Evolutionary conservation across 2,797 vertebrate genomes (phyloP).

Genomic region (Lepus townsendii): DNA sequence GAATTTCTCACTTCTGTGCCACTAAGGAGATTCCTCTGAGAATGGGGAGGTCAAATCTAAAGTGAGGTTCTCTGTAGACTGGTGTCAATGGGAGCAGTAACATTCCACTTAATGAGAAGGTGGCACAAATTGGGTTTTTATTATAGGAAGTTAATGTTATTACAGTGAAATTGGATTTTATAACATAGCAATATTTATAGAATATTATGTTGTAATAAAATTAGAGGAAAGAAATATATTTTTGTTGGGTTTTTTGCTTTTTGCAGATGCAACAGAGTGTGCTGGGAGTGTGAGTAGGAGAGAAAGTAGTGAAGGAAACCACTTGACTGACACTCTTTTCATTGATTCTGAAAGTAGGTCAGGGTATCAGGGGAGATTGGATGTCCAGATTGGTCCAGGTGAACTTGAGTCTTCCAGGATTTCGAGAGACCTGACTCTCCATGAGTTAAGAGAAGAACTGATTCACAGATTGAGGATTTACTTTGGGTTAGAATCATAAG

Average conservation of each 20-base stretch:
- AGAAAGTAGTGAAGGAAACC: neutral
- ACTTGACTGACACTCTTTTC: neutral
- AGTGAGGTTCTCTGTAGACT: neutral
- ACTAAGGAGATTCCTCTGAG: slow-evolving; percentile 3
- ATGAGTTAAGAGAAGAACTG: neutral
- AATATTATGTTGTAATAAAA: neutral
- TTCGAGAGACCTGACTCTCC: neutral
- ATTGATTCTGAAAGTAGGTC: neutral
- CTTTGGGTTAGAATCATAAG: neutral
- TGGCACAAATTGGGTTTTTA: neutral
- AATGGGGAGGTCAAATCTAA: neutral
- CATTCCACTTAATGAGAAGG: neutral
- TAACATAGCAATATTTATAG: neutral
- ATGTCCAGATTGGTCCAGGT: neutral
- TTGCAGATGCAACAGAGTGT: neutral
- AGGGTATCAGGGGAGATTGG: neutral
- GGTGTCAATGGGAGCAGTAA: neutral
- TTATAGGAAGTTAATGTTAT: neutral
- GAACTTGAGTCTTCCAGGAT: slow-evolving; percentile 4
- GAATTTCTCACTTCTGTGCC: slow-evolving; percentile 35
- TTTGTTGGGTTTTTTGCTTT: neutral
- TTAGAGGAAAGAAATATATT: neutral
- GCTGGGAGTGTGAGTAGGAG: neutral
- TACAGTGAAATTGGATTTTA: slow-evolving; percentile 35
- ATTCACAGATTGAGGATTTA: neutral